Base-by-base conservation (phyloP, 2,797 vertebrate genomes). In the Momotus momota region DNA sequence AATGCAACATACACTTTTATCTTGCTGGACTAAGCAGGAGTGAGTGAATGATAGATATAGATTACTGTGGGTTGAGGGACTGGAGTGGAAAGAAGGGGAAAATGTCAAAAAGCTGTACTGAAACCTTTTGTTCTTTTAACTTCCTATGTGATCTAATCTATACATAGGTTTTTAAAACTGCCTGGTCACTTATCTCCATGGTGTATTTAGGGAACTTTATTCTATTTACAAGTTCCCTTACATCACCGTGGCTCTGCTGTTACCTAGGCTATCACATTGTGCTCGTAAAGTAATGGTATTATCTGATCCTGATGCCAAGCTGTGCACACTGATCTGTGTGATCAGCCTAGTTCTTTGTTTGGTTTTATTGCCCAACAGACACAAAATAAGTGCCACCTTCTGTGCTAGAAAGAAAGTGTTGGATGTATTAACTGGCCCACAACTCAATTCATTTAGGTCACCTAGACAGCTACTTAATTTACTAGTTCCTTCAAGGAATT, bases 261-360 rank as follows among this genome's bases (percentile, higher is more conserved):
- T 79, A 55, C 38, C 40, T 49, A 20, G 48, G 35, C 33, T 86
- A 11, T 65, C 0, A 0, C 23, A 31, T 0, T 0, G 12, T 81
- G 48, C 14, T 88, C 66, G 20, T 62, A 64, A 80, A 73, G n/a
- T 31, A 67, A 65, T 57, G 2, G 14, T 73, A 21, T 41, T 81
- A n/a, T 33, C 55, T 86, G 60, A 60, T 58, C 19, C 18, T 31
- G 55, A n/a, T 77, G 51, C 21, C 21, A 55, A 77, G n/a, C 35
- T 80, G 23, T 81, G 43, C 40, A 20, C 16, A 16, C 8, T 62
- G 16, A 45, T 66, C 64, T 71, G 43, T 64, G 35, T 35, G 35
- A 35, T 35, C 64, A 82, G 23, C 79, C 43, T 38, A 6, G 19
- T n/a, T 57, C 45, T 57, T 77, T 60, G 9, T 19, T 33, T 31